phyloP scores from a whole-genome alignment of 1,140 invertebrate species.

The Ceratina australensis region DNA sequence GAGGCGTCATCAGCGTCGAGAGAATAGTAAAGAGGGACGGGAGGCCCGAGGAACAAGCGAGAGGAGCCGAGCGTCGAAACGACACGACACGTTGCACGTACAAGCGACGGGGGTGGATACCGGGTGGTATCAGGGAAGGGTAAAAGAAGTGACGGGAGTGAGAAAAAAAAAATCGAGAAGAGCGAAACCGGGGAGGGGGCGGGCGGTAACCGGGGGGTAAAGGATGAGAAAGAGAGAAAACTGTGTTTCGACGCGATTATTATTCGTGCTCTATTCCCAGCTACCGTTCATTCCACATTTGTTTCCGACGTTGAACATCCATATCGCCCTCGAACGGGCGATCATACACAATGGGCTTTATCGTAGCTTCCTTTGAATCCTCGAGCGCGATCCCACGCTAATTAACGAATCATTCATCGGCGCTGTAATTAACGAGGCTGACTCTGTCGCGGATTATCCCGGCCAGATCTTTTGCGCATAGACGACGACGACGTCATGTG shows the following conservation, averaged over 20 bases:
- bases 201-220: too few relatives aligned
- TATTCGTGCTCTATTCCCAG: conserved; percentile 54
- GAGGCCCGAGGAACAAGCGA: background rate
- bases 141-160: background rate
- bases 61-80: conserved; percentile 7
- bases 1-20: conserved; percentile 31
- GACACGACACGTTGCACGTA: background rate
- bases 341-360: conserved; percentile 75
- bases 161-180: background rate
- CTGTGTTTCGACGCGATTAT: conserved; percentile 62
- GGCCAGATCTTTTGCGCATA: conserved; percentile 51
- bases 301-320: conserved; percentile 63
- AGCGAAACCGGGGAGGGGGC: background rate
- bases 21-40: background rate
- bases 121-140: background rate
- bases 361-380: conserved; percentile 73
- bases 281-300: conserved; percentile 63
- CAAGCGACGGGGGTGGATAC: too few relatives aligned
- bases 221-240: conserved; percentile 35
- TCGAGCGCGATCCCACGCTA: conserved; percentile 71
- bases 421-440: conserved; percentile 76
- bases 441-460: conserved; percentile 64
- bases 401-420: conserved; percentile 78
- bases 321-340: conserved; percentile 66
- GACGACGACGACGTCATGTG: conserved; percentile 22